Base-by-base conservation (phyloP, 2,797 vertebrate species). In the Garrulus glandarius region DNA sequence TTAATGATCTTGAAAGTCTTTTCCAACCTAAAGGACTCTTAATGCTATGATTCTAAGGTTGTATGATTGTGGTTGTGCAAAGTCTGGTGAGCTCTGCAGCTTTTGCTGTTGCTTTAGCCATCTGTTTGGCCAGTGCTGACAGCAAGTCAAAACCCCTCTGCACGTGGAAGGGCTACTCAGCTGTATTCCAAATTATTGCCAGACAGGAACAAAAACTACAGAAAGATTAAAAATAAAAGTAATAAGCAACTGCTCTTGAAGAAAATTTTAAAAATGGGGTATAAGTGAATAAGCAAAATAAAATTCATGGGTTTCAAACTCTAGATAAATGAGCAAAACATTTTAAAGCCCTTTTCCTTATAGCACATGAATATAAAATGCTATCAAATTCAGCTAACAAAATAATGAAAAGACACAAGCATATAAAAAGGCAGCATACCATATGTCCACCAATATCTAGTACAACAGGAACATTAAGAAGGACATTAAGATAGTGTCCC, bases 371-470 rank as follows among this genome's bases (percentile, higher is more conserved):
- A 87, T 24, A 82, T 53, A 72, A 93, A 94, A 84, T 76, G 41
- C 20, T 80, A 56, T 86, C 61, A 86, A 95, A 92, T 27, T 79
- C 87, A 85, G 70, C 55, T 50, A 85, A 87, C 16, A 87, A 61
- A 71, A 94, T 68, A 15, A 21, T 69, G 30, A 80, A 95, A 96
- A 92, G 77, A 36, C 50, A 87, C 32, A 74, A 53, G 56, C 60
- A 21, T 79, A 93, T 84, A 82, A 95, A 80, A 83, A 88, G 36
- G 44, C n/a, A 93, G 75, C 77, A 83, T 77, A 47, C 91, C 96
- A 97, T 96, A 94, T 96, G 97, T 78, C 93, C 94, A 91, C 91
- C 81, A 65, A 71, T 69, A 93, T 47, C 84, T 67, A 75, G 49
- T 77, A 67, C 71, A 75, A 29, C 46, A 63, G 86, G 85, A 94